Evolutionary conservation across 2,888 invertebrate genomes (phyloP), one percentile per base, ranked within the genome.

Genomic region (Drosophila aldrichi): DNA sequence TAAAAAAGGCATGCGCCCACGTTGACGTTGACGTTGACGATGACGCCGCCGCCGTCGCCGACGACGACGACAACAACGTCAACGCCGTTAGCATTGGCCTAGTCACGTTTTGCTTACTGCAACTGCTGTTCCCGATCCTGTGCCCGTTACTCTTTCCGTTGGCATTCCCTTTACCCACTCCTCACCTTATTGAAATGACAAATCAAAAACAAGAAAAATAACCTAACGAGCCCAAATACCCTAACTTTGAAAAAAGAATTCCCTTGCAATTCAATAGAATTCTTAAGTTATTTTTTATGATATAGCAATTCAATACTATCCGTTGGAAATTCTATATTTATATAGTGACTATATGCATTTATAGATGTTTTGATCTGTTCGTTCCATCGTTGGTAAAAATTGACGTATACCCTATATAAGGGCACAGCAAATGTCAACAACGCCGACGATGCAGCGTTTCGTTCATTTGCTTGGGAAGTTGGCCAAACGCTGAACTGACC

Each of bases 71-170:
- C 34, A 51, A 36, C 51, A 36, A 25, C 25, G 36, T 56, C 56
- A 67, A 56, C 77, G 63, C 48, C 58, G 67, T 52, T 76, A 76
- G 73, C 67, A 71, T 80, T 80, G 78, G 73, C 70, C 79, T 82
- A 80, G 84, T 82, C 84, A 84, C 84, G 82, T 84, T 82, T 69
- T 62, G 52, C 55, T 43, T 38, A 36, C 29, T 49, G 56, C 58
- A 40, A 32, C 18, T 40, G 32, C 25, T 25, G 29, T 9, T 34
- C 44, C 44, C 32, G 36, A 29, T 43, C 55, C 55, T 46, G 32
- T 22, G 36, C 20, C 36, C 16, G 44, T 38, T 52, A 38, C 22
- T 38, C 22, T 52, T 52, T 32, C 49, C 49, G 18, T 49, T 49
- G 7, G 12, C 18, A 20, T 34, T 49, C 14, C 20, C 14, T 32